Evolutionary conservation across 2,888 invertebrate genomes (phyloP).

Genomic region (Caradrina kadenii): DNA sequence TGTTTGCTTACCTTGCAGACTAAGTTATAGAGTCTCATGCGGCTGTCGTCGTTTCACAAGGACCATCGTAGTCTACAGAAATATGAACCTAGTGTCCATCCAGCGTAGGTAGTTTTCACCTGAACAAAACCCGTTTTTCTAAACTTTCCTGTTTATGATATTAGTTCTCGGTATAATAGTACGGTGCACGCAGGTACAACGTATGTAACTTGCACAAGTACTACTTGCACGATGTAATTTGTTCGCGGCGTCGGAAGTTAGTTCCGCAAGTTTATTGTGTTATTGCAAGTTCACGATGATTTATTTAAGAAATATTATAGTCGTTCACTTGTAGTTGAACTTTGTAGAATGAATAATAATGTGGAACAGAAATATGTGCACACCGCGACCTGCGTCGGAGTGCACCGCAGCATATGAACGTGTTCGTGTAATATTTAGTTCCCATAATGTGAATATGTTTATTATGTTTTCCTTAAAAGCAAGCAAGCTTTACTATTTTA

Average conservation of each 20-base stretch:
- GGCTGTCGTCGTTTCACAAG: not conserved
- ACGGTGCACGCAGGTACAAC: constrained; percentile 14
- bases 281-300: constrained; percentile 53
- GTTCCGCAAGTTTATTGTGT: constrained; percentile 44
- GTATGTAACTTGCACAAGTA: constrained; percentile 23
- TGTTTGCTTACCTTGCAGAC: not conserved
- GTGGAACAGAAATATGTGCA: constrained; percentile 5
- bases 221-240: constrained; percentile 41
- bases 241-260: constrained; percentile 47
- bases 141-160: constrained; percentile 43
- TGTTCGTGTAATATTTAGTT: not conserved
- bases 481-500: too few relatives aligned
- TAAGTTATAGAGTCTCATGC: not conserved
- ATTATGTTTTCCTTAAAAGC: not conserved
- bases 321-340: constrained; percentile 28
- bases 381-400: not conserved
- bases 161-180: constrained; percentile 32
- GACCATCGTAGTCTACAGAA: not conserved
- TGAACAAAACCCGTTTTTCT: constrained; percentile 3
- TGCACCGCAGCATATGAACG: not conserved
- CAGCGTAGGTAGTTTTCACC: not conserved
- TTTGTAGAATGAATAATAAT: constrained; percentile 43
- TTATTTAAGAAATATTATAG: constrained; percentile 49
- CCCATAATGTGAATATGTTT: not conserved
- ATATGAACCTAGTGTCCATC: not conserved